Conservation (phyloP, 2,797 vertebrate genomes). For the Psittacula echo region DNA sequence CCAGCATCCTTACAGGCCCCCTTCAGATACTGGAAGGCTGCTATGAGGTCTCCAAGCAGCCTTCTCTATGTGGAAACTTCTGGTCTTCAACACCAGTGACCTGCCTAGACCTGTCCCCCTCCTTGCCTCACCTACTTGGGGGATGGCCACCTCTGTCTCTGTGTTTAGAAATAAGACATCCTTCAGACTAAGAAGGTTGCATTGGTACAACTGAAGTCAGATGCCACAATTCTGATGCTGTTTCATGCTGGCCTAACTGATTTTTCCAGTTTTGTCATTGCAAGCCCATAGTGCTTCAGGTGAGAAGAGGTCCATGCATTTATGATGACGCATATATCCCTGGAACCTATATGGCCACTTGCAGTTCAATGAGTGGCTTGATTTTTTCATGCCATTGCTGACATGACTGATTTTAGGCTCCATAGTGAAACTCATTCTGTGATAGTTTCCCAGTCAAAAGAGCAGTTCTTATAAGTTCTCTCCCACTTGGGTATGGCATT, state of each 20-base stretch:
- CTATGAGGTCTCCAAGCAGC: no score
- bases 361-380: not conserved
- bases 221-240: not conserved
- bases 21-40: no score
- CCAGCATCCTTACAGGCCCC: no score
- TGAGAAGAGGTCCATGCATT: not conserved
- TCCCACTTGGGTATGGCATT: not conserved
- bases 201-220: not conserved
- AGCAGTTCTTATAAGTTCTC: not conserved
- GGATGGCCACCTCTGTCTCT: fast-evolving
- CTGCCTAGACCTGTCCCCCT: not conserved
- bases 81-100: not conserved
- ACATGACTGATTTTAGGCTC: not conserved
- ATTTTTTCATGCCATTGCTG: not conserved
- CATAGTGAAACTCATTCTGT: not conserved
- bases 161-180: not conserved
- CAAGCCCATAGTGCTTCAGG: not conserved
- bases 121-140: not conserved
- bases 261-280: not conserved
- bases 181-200: not conserved
- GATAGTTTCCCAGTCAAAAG: not conserved
- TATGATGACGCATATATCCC: not conserved
- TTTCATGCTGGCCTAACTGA: not conserved
- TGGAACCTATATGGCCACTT: not conserved
- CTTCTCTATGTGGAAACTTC: not conserved